Evolutionary conservation across 2,113 vertebrate species (phyloP), one percentile per base, ranked within the genome.

Genomic region (Solea solea): DNA sequence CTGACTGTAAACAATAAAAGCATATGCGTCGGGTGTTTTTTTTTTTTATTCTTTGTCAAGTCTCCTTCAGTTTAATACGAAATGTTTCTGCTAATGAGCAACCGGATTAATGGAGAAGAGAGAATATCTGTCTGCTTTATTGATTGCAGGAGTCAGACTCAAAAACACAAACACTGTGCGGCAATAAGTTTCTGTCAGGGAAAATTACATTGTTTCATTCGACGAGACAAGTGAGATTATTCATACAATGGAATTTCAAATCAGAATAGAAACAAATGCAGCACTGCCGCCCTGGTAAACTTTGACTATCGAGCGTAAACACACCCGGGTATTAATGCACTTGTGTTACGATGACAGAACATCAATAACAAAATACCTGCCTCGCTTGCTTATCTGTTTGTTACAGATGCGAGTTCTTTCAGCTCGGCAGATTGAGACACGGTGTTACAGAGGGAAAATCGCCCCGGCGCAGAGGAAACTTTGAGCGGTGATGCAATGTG

Each of bases 311-410:
- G 70, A 64, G 66, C 72, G 74, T 8, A 51, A 77, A 85, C 81
- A 79, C 81, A 74, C 81, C 45, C 45, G 71, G 72, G 85, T 58
- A 74, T 85, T 76, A 48, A 40, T 68, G 72, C 76, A 74, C 57
- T 78, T 83, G 81, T 27, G 80, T 84, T 80, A 81, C 54, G 66
- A 89, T 82, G 85, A 88, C 81, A 82, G 81, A 88, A 82, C 89
- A 88, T 84, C 85, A 84, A 84, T 89, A 81, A 75, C 69, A 67
- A 82, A 81, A 64, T 64, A 58, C 54, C 78, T 78, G 5, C 77
- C 75, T 78, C 11, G 13, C 65, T 71, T 69, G 64, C 80, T 86
- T 70, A 80, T 85, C 72, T 69, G 72, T 73, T 64, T 65, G 78
- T 75, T 80, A 74, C 82, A 82, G 82, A 85, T 61, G 74, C 71